Percentiles rank a stretch among this genome's conserved stretches.
These are phyloP conservation scores for Hirundo rustica DNA, from an alignment of 2,797 vertebrate species.

Conservation along the genomic window DNA sequence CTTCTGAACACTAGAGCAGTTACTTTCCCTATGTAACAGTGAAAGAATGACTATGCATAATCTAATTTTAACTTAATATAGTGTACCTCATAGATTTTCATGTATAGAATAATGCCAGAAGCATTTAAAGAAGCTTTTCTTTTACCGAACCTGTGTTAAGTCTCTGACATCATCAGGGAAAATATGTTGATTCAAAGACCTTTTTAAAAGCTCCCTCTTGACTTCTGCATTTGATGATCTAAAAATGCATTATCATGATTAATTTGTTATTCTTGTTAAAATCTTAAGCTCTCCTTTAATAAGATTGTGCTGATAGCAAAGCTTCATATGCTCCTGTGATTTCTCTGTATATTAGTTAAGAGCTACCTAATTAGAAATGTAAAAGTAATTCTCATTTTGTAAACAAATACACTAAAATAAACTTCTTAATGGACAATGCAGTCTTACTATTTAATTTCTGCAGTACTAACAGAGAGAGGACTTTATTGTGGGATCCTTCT, in stretches of 20 bases:
- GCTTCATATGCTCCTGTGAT: not conserved
- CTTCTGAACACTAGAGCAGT: not conserved
- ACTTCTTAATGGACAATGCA: not conserved
- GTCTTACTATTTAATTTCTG: not conserved
- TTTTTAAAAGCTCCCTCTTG: not conserved
- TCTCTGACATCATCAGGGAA: not conserved
- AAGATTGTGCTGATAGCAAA: not conserved
- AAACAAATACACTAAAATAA: slow-evolving; percentile 26
- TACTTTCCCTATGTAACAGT: not conserved
- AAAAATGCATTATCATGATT: not conserved
- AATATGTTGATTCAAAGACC: not conserved
- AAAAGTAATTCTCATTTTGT: slow-evolving; percentile 26
- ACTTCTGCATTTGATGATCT: not conserved
- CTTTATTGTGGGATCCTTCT: not conserved
- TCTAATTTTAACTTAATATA: not conserved
- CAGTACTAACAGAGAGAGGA: not conserved
- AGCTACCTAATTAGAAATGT: slow-evolving; percentile 38
- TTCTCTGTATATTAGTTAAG: slow-evolving; percentile 30
- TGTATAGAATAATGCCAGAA: not conserved
- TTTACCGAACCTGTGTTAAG: not conserved
- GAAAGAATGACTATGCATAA: slow-evolving; percentile 20
- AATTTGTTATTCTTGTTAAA: slow-evolving; percentile 25
- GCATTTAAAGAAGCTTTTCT: slow-evolving; percentile 5
- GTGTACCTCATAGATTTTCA: not conserved
- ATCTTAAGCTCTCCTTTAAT: not conserved